These are phyloP conservation scores for Grallaria varia DNA, from an alignment of 2,113 vertebrate species.

Conservation along the genomic window DNA sequence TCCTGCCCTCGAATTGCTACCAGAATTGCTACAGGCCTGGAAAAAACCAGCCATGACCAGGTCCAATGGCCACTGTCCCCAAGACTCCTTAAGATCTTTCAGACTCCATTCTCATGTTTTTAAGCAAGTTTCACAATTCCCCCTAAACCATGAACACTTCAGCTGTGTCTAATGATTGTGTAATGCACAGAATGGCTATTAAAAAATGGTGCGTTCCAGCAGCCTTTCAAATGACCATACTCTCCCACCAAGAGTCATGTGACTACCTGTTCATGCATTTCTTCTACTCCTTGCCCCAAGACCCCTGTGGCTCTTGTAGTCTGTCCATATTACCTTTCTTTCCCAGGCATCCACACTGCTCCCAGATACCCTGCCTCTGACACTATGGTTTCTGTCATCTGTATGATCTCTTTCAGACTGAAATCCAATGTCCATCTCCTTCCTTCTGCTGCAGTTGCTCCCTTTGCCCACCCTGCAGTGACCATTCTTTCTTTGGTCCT, in stretches of 20 bases:
- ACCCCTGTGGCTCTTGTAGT: neutral
- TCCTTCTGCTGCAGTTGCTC: neutral
- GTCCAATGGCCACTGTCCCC: neutral
- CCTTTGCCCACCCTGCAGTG: neutral
- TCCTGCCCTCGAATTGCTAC: neutral
- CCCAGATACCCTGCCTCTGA: neutral
- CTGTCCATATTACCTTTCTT: neutral
- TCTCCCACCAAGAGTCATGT: fast-evolving
- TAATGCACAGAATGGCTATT: neutral
- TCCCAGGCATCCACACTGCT: neutral
- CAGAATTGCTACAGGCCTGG: neutral
- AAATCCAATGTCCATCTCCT: neutral
- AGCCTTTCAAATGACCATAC: neutral
- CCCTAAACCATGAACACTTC: neutral
- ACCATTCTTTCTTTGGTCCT: neutral
- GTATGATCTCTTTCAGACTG: neutral
- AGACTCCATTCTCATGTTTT: neutral
- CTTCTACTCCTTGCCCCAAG: neutral
- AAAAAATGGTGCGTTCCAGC: neutral
- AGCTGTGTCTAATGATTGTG: neutral
- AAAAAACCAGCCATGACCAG: neutral
- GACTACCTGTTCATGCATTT: neutral
- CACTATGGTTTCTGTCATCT: neutral
- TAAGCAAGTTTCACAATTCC: neutral
- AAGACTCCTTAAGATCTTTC: neutral